A percentile compares a stretch with the other conserved stretches of the same genome.
Conservation (phyloP, 2,113 vertebrate genomes). For the zebrafish (Danio rerio) region GRCz12tu NC_133178.1:17745501-17746000, state of each 20-base stretch:
- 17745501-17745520: too few relatives aligned
- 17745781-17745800: slow-evolving; percentile 26
- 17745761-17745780: background rate
- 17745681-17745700: slow-evolving; percentile 47
- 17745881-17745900: background rate
- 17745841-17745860: slow-evolving; percentile 49
- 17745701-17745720: slow-evolving; percentile 42
- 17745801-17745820: slow-evolving; percentile 55
- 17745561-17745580: too few relatives aligned
- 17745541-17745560: too few relatives aligned
- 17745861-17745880: background rate
- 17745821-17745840: slow-evolving; percentile 56
- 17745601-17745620: slow-evolving; percentile 53
- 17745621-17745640: slow-evolving; percentile 53
- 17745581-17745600: background rate
- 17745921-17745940: background rate
- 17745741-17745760: slow-evolving; percentile 34
- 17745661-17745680: slow-evolving; percentile 59
- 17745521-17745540: too few relatives aligned
- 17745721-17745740: slow-evolving; percentile 56
- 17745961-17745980: too few relatives aligned
- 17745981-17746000: too few relatives aligned
- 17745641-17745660: slow-evolving; percentile 42
- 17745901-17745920: background rate
- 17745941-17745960: background rate